Conservation (phyloP, 2,797 vertebrate species). For the Jordanella pulchra region DNA sequence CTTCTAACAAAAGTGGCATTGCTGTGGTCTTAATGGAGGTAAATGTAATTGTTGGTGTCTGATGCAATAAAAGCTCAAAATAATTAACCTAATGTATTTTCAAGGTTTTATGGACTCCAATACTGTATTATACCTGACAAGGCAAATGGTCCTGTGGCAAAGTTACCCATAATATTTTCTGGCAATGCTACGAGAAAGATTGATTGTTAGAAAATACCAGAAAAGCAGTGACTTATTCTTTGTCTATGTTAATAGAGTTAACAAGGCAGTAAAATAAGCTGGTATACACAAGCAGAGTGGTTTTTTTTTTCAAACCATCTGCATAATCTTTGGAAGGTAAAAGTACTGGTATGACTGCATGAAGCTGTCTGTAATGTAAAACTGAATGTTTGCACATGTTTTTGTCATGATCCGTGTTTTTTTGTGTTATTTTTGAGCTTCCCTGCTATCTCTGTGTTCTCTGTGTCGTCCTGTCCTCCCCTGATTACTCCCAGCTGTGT, state of each 20-base stretch:
- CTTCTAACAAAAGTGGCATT: not conserved
- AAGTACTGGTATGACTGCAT: not conserved
- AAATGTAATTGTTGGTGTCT: not conserved
- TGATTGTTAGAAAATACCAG: not conserved
- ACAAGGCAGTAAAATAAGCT: not conserved
- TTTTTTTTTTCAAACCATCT: not conserved
- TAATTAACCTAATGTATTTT: too few relatives aligned
- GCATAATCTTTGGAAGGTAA: not conserved
- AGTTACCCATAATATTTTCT: not conserved
- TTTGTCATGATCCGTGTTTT: too few relatives aligned
- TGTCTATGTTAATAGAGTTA: not conserved
- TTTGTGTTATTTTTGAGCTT: too few relatives aligned
- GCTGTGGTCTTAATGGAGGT: not conserved
- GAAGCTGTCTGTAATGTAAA: not conserved
- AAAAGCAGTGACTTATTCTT: not conserved
- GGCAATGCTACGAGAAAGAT: not conserved
- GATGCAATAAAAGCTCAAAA: not conserved
- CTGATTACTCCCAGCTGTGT: too few relatives aligned
- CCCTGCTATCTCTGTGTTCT: too few relatives aligned
- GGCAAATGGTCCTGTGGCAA: not conserved
- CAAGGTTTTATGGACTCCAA: too few relatives aligned
- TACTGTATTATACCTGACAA: too few relatives aligned
- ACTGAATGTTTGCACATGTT: not conserved
- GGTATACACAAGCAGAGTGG: not conserved
- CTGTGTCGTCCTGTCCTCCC: too few relatives aligned